Conservation (phyloP, 2,888 invertebrate species). For the Nudaria mundana region DNA sequence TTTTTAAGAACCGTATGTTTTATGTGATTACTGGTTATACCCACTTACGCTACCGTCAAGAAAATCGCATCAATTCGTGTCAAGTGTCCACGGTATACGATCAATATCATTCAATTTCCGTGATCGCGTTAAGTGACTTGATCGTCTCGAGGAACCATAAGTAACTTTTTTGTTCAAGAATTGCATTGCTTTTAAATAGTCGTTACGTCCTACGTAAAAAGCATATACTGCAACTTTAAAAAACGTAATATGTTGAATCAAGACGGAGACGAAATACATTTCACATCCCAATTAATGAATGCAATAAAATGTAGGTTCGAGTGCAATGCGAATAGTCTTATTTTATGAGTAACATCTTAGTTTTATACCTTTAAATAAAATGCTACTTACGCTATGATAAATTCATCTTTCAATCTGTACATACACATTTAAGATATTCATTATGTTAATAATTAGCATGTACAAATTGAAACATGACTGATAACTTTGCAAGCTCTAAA, state of each 20-base stretch:
- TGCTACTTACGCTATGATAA: slow-evolving; percentile 27
- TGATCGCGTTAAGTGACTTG: too few species aligned
- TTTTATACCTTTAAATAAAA: slow-evolving; percentile 43
- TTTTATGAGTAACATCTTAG: slow-evolving; percentile 43
- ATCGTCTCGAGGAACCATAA: too few species aligned
- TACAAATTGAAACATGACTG: slow-evolving; percentile 19
- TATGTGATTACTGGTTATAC: too few species aligned
- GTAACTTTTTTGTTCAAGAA: too few species aligned
- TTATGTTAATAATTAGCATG: slow-evolving; percentile 17
- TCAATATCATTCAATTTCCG: too few species aligned
- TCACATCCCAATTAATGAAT: slow-evolving; percentile 23
- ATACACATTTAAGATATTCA: too few species aligned
- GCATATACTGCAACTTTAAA: slow-evolving; percentile 32
- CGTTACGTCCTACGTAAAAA: too few species aligned
- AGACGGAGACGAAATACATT: slow-evolving; percentile 17
- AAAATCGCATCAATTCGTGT: too few species aligned
- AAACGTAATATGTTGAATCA: slow-evolving; percentile 19
- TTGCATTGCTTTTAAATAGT: too few species aligned
- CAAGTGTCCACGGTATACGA: too few species aligned
- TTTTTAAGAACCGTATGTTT: too few species aligned
- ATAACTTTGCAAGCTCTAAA: slow-evolving; percentile 12
- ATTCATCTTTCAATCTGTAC: slow-evolving; percentile 2
- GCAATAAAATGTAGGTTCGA: slow-evolving; percentile 41
- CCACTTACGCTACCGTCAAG: too few species aligned
- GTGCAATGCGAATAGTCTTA: slow-evolving; percentile 45